Base-by-base conservation (phyloP, 2,888 invertebrate species). In the Theretra japonica region DNA sequence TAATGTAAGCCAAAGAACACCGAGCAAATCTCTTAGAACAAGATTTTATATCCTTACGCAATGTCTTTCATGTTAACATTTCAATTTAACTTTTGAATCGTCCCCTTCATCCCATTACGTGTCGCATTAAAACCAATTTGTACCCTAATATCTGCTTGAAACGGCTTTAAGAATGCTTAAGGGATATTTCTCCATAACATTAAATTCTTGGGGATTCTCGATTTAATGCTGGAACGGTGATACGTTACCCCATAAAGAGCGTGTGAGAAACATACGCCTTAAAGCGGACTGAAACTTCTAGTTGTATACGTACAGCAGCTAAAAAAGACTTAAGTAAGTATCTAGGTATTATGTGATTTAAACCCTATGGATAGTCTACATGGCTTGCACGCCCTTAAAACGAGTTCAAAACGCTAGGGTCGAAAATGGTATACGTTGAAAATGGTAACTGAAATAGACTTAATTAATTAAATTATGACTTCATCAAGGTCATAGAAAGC, bases 21-120 rank as follows among this genome's bases (percentile, higher is more conserved):
- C 41, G 11, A 41, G 41, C 41, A 33, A 62, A 62, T 33, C 15
- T 33, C 21, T 41, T 62, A 4, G 11, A 65, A 48, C 11, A 21
- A 41, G 62, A n/a, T 5, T 23, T 23, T 23, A 65, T 17, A 48
- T 48, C 41, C 23, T 48, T 7, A 53, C 5, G 6, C 33, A 65
- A 65, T 41, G 30, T 11, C 33, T 21, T 41, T n/a, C 21, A 28
- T 59, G 62, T 33, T 48, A 48, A 48, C 23, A 48, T 65, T 48
- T 65, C 41, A 41, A 48, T 48, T 65, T 65, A 15, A 48, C 41
- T 33, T 58, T 58, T 41, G 50, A 72, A 65, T 69, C 17, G 21
- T 8, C 21, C 48, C 19, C 58, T 41, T 48, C 23, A 41, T 65
- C 41, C 17, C 41, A 65, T 65, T 65, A 48, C 23, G 48, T 23